These are phyloP conservation scores for Pterois miles DNA, from an alignment of 2,797 vertebrate species.

Conservation along the genomic window DNA sequence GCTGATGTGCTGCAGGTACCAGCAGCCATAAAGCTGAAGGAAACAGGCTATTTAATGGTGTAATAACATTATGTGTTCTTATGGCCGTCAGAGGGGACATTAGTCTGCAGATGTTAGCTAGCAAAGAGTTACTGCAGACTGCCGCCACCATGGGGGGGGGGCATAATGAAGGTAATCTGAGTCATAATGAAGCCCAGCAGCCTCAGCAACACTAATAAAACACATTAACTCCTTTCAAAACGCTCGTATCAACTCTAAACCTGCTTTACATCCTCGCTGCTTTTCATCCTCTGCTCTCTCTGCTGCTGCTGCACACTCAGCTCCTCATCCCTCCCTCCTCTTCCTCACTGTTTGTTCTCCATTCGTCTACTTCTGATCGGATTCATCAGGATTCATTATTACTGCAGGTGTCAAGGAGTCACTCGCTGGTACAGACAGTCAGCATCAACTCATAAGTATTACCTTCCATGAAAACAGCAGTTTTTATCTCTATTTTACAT, in stretches of 20 bases:
- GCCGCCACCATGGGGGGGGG: neutral
- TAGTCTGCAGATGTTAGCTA: slow-evolving; percentile 39
- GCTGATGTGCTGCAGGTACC: slow-evolving; percentile 7
- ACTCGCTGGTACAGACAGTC: no score
- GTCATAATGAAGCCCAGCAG: slow-evolving; percentile 32
- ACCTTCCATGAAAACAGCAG: no score
- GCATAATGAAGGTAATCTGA: slow-evolving; percentile 22
- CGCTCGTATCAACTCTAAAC: neutral
- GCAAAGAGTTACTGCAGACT: neutral
- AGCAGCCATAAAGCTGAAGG: slow-evolving; percentile 24
- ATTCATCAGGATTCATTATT: no score
- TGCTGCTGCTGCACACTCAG: neutral
- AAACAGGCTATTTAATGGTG: slow-evolving; percentile 34
- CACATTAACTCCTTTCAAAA: neutral
- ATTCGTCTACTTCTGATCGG: no score
- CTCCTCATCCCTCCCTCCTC: neutral
- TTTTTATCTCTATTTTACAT: no score
- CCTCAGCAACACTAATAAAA: slow-evolving; percentile 29
- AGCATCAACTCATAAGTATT: no score
- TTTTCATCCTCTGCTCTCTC: neutral
- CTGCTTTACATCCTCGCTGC: neutral
- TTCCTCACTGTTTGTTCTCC: no score
- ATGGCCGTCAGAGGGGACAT: slow-evolving; percentile 47
- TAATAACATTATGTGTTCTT: slow-evolving; percentile 43
- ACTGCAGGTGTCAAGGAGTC: no score